Base-by-base conservation (phyloP, 2,113 vertebrate genomes). In the Stigmatopora argus region DNA sequence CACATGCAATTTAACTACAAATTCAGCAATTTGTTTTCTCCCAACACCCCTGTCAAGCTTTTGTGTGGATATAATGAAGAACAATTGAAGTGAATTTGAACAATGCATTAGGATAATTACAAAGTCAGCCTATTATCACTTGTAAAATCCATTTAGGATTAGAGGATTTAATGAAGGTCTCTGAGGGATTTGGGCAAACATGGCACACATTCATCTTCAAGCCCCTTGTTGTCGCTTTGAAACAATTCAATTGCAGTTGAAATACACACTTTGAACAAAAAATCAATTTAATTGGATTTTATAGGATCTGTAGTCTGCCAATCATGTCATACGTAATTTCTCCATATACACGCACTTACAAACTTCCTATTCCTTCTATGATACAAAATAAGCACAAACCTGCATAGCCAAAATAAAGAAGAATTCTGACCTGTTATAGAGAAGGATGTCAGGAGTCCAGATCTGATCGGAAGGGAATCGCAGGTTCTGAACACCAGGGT, bases 371-470 rank as follows among this genome's bases (percentile, higher is more conserved):
- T 14, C 26, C 14, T 15, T 15, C 13, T 23, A 56, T 56, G 23
- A 26, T 13, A 31, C 26, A 0, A 31, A 53, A 23, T 12, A 23
- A 53, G 51, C 19, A 13, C 19, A 26, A 11, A 12, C 21, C 11
- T 48, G 14, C 26, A 31, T 31, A 31, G 26, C 26, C 26, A 31
- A 31, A 31, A 31, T 31, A 31, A 60, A 19, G 0, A 41, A 53
- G 47, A 64, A 62, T 4, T 52, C 87, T 90, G 82, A 94, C 94
- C 94, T 95, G 91, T 95, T 95, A 76, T 95, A 94, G 7, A 94
- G 92, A 63, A 95, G 92, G 78, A 95, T 94, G 73, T 95, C 93
- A 41, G 94, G 94, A 1, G 93, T 93, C 93, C 94, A 95, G 65
- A 95, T 88, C 83, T 94, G 93, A 79, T 93, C 88, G 0, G 92